Conservation (phyloP, 2,888 invertebrate genomes). For the Drosophila dives region DNA sequence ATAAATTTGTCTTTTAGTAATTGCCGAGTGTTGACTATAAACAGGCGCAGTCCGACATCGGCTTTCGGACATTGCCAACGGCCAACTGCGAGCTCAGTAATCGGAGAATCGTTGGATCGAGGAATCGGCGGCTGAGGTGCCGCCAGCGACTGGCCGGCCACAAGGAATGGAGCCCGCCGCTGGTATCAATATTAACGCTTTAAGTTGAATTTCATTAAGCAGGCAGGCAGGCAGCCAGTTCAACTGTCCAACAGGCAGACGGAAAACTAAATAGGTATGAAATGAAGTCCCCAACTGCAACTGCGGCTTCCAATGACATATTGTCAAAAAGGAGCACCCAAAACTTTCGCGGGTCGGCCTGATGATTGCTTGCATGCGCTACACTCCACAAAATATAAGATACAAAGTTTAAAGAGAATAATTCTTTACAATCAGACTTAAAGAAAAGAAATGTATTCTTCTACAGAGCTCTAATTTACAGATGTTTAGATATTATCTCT, state of each 20-base stretch:
- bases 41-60: slow-evolving; percentile 59
- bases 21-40: slow-evolving; percentile 76
- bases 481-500: background rate
- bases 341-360: slow-evolving; percentile 15
- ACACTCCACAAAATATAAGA: background rate
- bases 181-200: slow-evolving; percentile 69
- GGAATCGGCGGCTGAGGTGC: slow-evolving; percentile 2
- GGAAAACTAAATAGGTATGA: slow-evolving; percentile 18
- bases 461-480: background rate
- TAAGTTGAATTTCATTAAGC: slow-evolving; percentile 81
- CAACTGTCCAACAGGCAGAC: slow-evolving; percentile 11
- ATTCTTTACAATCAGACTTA: too few relatives aligned
- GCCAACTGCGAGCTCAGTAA: slow-evolving; percentile 9
- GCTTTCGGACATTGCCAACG: slow-evolving; percentile 32
- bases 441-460: background rate
- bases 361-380: slow-evolving; percentile 27
- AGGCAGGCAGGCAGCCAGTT: slow-evolving; percentile 42
- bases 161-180: slow-evolving; percentile 24
- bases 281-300: slow-evolving; percentile 14
- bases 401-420: background rate
- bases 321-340: slow-evolving; percentile 15
- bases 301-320: slow-evolving; percentile 35
- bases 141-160: slow-evolving; percentile 1
- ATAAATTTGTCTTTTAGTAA: slow-evolving; percentile 84
- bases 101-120: slow-evolving; percentile 4